Percentiles rank a stretch among this genome's conserved stretches.
Conservation (phyloP, 2,113 vertebrate species). For the Xiphophorus hellerii region DNA sequence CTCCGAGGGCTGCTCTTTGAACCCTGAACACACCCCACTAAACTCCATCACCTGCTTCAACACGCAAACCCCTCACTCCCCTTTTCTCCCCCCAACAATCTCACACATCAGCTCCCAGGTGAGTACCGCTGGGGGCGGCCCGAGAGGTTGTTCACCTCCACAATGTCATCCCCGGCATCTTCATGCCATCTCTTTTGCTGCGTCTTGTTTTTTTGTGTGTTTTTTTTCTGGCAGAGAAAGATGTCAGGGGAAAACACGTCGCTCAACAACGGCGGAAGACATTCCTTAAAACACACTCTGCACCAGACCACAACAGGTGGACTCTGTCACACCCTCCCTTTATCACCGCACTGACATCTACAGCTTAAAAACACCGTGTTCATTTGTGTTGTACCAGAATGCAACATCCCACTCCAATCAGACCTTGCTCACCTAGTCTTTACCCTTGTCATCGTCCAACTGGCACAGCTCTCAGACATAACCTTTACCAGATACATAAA, state of each 20-base stretch:
- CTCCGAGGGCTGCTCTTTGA: constrained; percentile 75
- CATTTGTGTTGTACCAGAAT: constrained; percentile 17
- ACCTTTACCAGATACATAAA: too few species aligned
- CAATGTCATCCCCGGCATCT: constrained; percentile 68
- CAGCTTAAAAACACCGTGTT: not conserved
- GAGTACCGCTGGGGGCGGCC: constrained; percentile 64
- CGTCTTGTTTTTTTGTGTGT: constrained; percentile 15
- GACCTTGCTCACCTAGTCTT: not conserved
- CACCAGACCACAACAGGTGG: constrained; percentile 10
- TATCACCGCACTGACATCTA: not conserved
- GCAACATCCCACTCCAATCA: constrained; percentile 5
- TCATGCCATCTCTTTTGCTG: constrained; percentile 25
- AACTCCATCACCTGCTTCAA: constrained; percentile 75
- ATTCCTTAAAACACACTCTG: constrained; percentile 21
- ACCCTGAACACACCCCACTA: constrained; percentile 74
- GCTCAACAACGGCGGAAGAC: constrained; percentile 26
- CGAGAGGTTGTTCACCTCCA: constrained; percentile 67
- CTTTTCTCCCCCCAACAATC: constrained; percentile 38
- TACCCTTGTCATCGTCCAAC: not conserved
- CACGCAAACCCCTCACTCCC: constrained; percentile 46
- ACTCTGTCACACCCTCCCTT: not conserved
- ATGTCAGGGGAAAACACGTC: constrained; percentile 35
- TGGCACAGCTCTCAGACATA: too few species aligned
- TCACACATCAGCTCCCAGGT: constrained; percentile 69
- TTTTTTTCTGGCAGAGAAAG: constrained; percentile 33